phyloP scores from a whole-genome alignment of 92 coral and sea anemone species.

The Muricea muricata region DNA sequence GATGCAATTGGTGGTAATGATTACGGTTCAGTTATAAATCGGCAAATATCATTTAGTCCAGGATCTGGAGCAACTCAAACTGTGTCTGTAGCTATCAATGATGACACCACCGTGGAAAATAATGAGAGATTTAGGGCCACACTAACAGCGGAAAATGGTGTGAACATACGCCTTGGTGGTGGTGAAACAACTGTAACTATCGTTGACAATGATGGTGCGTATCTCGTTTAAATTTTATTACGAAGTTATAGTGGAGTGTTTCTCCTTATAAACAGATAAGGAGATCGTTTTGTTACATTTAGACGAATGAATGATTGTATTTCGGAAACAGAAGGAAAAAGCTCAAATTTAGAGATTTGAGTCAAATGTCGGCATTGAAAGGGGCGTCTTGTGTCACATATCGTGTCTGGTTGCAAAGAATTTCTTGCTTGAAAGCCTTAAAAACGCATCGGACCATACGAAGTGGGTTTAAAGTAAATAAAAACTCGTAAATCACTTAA shows the following conservation, averaged over 20 bases:
- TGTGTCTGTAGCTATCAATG: background rate
- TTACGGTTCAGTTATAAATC: background rate
- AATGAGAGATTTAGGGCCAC: background rate
- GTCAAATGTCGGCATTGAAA: too few relatives aligned
- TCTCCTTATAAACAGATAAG: too few relatives aligned
- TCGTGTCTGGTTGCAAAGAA: too few relatives aligned
- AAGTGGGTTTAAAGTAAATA: too few relatives aligned
- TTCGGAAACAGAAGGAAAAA: too few relatives aligned
- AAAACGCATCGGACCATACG: too few relatives aligned
- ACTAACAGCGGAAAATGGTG: background rate
- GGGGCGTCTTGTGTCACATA: too few relatives aligned
- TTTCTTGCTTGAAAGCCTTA: too few relatives aligned
- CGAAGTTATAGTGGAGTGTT: background rate
- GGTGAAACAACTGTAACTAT: constrained; percentile 3
- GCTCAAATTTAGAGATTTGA: too few relatives aligned
- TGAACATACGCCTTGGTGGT: background rate
- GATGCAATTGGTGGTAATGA: constrained; percentile 16
- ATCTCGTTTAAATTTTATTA: background rate
- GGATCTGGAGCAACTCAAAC: background rate
- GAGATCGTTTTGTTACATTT: too few relatives aligned
- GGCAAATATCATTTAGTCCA: constrained; percentile 15
- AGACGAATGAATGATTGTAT: too few relatives aligned
- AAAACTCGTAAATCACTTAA: too few relatives aligned
- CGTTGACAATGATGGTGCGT: constrained; percentile 42
- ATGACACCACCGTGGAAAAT: constrained; percentile 19